phyloP scores from a whole-genome alignment of 1,140 invertebrate genomes.

The Drosophila leontia region DNA sequence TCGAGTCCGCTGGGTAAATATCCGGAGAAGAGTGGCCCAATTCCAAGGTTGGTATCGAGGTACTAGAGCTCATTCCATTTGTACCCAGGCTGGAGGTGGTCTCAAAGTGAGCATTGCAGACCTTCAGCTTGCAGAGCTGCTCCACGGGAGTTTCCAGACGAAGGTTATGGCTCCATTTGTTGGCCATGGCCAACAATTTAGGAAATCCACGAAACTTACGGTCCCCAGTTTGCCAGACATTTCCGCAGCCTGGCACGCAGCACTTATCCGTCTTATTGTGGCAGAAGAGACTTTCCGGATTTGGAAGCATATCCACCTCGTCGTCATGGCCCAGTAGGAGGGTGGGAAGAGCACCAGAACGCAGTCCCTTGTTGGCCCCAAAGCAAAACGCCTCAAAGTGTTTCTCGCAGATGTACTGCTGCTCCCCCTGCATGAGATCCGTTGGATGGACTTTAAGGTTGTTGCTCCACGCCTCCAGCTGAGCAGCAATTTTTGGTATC shows the following conservation, averaged over 20 bases:
- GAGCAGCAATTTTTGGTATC: conserved; percentile 46
- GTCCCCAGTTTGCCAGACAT: conserved; percentile 17
- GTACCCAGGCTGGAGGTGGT: conserved; percentile 29
- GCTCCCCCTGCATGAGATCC: conserved; percentile 16
- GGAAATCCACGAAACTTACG: conserved; percentile 47
- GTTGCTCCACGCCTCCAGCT: conserved; percentile 55
- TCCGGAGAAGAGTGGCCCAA: conserved; percentile 52
- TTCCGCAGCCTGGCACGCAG: conserved; percentile 58
- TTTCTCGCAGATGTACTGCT: conserved; percentile 60
- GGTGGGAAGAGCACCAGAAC: conserved; percentile 60
- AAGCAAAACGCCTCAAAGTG: conserved; percentile 72
- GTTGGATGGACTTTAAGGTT: conserved; percentile 52
- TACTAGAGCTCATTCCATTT: conserved; percentile 15
- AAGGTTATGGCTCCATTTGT: conserved; percentile 68
- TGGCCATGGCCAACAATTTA: conserved; percentile 26
- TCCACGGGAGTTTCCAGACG: conserved; percentile 26
- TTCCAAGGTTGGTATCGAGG: conserved; percentile 62
- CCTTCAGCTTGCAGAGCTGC: conserved; percentile 27
- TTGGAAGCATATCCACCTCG: conserved; percentile 32
- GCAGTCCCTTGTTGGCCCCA: conserved; percentile 34
- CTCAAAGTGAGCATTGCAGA: conserved; percentile 68
- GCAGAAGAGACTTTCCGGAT: conserved; percentile 32
- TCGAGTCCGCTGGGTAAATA: conserved; percentile 29
- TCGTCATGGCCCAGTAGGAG: conserved; percentile 56
- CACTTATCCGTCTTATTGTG: conserved; percentile 31